phyloP scores from a whole-genome alignment of 2,113 vertebrate species.

The Cebidichthys violaceus region DNA sequence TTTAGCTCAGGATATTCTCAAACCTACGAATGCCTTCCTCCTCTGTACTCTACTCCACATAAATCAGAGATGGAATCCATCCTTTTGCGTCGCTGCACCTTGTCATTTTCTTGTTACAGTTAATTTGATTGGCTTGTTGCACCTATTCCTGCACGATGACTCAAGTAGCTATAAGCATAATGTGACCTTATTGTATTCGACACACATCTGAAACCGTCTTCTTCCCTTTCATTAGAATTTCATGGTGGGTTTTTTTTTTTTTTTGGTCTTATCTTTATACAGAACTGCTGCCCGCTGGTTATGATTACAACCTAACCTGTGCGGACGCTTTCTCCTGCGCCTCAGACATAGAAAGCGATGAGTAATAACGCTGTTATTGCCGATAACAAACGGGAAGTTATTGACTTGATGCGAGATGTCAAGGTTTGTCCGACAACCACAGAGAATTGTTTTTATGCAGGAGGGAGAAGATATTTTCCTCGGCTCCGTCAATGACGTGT shows the following conservation, averaged over 20 bases:
- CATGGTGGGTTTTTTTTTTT: conserved; percentile 9
- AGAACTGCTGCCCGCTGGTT: conserved; percentile 38
- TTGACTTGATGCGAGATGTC: conserved; percentile 2
- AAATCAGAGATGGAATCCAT: conserved; percentile 25
- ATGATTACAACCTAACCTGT: conserved; percentile 46
- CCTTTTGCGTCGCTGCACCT: neutral
- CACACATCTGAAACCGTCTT: conserved; percentile 57
- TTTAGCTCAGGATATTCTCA: neutral
- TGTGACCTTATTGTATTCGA: conserved; percentile 69
- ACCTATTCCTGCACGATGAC: conserved; percentile 42
- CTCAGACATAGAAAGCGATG: neutral
- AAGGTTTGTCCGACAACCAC: neutral
- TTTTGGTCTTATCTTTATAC: conserved; percentile 24
- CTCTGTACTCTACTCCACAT: neutral
- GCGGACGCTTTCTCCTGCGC: neutral
- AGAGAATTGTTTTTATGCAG: conserved; percentile 17
- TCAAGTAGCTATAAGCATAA: conserved; percentile 57
- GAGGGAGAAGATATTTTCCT: neutral
- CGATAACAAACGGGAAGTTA: conserved; percentile 18
- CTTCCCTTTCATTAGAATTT: conserved; percentile 55
- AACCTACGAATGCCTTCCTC: neutral
- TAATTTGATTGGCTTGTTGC: conserved; percentile 61
- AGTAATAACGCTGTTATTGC: conserved; percentile 26
- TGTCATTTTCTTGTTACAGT: conserved; percentile 40
- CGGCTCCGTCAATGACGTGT: conserved; percentile 15